Percentiles rank a stretch among this genome's conserved stretches.
phyloP scores from a whole-genome alignment of 1,140 invertebrate species.

The Procambarus virginalis region DNA sequence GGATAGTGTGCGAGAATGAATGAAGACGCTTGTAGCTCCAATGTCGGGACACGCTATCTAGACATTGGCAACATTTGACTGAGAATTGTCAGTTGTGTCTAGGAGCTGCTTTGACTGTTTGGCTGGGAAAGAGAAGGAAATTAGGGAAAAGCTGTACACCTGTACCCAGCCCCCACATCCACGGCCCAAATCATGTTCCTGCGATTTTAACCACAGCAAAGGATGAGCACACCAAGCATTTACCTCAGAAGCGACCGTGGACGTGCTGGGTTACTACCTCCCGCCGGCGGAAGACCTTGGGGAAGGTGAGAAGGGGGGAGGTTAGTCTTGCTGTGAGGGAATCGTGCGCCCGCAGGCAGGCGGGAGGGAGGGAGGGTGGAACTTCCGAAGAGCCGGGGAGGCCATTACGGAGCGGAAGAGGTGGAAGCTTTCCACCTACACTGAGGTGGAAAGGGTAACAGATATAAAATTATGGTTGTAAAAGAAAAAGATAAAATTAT shows the following conservation, averaged over 20 bases:
- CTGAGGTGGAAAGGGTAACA: too few relatives aligned
- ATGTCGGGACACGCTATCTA: too few relatives aligned
- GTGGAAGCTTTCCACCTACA: too few relatives aligned
- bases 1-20: too few relatives aligned
- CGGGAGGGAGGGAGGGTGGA: constrained; percentile 25
- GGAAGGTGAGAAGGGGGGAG: constrained; percentile 20
- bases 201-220: background rate
- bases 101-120: too few relatives aligned
- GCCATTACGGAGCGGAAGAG: background rate
- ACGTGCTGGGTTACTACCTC: constrained; percentile 13
- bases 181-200: background rate
- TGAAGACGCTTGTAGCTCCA: too few relatives aligned
- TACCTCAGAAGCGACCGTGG: constrained; percentile 3
- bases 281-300: constrained; percentile 27
- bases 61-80: too few relatives aligned
- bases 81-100: too few relatives aligned
- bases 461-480: too few relatives aligned
- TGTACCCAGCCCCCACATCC: background rate
- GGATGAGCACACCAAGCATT: background rate
- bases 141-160: too few relatives aligned
- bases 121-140: too few relatives aligned
- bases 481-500: too few relatives aligned
- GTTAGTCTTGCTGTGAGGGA: constrained; percentile 6
- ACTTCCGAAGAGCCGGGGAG: constrained; percentile 5
- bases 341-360: constrained; percentile 7